Evolutionary conservation across 2,888 invertebrate genomes (phyloP), one percentile per base, ranked within the genome.

Genomic region (Chrysolina haemoptera): DNA sequence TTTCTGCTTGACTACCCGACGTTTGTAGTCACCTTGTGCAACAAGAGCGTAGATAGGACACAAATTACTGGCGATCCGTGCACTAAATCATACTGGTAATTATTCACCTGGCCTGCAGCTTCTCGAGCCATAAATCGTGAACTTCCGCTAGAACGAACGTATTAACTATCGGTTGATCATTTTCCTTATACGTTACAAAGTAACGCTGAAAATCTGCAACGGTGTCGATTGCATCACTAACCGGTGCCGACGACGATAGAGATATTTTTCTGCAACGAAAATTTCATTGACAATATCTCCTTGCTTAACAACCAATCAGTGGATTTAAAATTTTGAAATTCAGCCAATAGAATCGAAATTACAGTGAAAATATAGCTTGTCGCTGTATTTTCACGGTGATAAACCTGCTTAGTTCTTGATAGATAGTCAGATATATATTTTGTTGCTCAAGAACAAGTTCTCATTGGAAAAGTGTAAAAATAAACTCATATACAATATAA

Each of bases 41-140:
- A 74, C 74, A 68, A 74, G 70, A 74, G 55, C 70, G 67, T 62
- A 68, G 65, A 74, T 65, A 16, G 68, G 71, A 68, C 62, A 67
- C 43, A 65, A 65, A 76, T 73, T 72, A 76, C 74, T 50, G 66
- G 18, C 53, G 35, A 40, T 35, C 48, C 22, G 20, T 74, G 78
- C 78, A 77, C 76, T 82, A 82, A 82, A 82, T 82, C 81, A 81
- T 75, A 74, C 70, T 73, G 64, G 76, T 79, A 82, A 82, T 82
- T 82, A 82, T 82, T 81, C 75, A 80, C 71, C 68, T 76, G 75
- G 78, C 81, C 79, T 76, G 73, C 73, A 79, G 79, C 79, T 53
- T 76, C 68, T 70, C 71, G 63, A 71, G 72, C 74, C 72, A 81
- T 81, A 82, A 82, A 82, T 82, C 76, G 80, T 76, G 77, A 68